Percentiles rank a stretch among this genome's conserved stretches.
These are phyloP conservation scores for Rafetus swinhoei DNA, from an alignment of 2,113 vertebrate genomes.

Conservation along the genomic window DNA sequence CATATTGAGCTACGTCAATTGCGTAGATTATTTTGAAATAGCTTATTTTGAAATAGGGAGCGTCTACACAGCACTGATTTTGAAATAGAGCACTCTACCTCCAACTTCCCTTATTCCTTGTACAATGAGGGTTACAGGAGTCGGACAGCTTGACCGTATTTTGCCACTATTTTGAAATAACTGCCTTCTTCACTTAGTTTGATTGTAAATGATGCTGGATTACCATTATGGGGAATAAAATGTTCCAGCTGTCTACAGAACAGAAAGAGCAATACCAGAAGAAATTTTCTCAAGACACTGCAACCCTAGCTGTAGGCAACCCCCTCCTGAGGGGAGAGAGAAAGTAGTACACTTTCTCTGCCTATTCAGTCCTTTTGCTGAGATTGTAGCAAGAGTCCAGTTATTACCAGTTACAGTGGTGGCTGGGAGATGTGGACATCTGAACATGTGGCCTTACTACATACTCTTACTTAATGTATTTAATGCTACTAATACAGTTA, in stretches of 20 bases:
- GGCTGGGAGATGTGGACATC: not conserved
- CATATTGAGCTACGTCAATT: too few species aligned
- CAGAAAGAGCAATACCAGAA: not conserved
- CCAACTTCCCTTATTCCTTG: too few species aligned
- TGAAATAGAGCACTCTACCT: too few species aligned
- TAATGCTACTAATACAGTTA: not conserved
- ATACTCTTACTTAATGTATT: not conserved
- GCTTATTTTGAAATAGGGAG: too few species aligned
- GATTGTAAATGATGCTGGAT: not conserved
- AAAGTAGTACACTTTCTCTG: not conserved
- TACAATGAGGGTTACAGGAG: too few species aligned
- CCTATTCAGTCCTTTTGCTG: not conserved
- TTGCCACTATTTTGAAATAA: too few species aligned
- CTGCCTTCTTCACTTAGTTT: not conserved
- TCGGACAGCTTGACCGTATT: too few species aligned
- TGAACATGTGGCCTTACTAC: not conserved
- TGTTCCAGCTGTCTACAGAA: not conserved
- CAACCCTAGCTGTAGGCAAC: not conserved
- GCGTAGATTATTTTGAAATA: too few species aligned
- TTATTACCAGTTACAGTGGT: not conserved
- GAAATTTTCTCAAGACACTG: not conserved
- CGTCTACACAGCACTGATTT: too few species aligned
- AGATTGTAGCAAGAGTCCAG: not conserved
- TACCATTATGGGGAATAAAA: not conserved
- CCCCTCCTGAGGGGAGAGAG: not conserved